Evolutionary conservation across 2,797 vertebrate species (phyloP).

Genomic region (Sciurus vulgaris): DNA sequence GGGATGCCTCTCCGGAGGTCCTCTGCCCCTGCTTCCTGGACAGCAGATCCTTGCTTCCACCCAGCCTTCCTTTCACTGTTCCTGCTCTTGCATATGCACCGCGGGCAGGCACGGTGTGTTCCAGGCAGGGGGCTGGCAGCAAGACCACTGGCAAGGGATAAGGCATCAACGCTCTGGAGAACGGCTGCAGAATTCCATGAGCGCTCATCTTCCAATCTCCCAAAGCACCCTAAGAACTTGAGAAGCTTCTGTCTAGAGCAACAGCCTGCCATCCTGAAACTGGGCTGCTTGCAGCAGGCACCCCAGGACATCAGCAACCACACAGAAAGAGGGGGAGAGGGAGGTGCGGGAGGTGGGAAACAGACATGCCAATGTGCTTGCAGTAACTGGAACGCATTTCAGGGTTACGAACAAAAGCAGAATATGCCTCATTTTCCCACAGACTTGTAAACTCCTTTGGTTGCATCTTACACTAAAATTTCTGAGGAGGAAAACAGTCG

Average conservation of each 20-base stretch:
- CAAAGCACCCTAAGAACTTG: not conserved
- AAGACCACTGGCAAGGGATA: not conserved
- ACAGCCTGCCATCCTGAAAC: not conserved
- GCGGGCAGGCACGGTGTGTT: not conserved
- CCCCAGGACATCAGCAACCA: too few relatives aligned
- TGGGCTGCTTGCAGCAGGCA: not conserved
- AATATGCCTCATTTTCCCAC: not conserved
- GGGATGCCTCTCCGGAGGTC: rapidly evolving
- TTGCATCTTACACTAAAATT: not conserved
- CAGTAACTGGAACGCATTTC: not conserved
- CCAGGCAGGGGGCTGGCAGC: not conserved
- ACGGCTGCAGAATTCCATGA: not conserved
- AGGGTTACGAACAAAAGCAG: not conserved
- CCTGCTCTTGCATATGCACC: not conserved
- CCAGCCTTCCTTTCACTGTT: not conserved
- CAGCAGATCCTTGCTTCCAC: not conserved
- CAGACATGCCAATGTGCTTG: too few relatives aligned
- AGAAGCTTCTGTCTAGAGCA: not conserved
- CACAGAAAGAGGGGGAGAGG: not conserved
- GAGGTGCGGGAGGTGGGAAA: not conserved
- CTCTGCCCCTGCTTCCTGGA: not conserved
- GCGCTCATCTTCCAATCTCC: not conserved
- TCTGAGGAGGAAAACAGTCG: not conserved
- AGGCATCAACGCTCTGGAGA: not conserved
- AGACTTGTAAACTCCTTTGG: not conserved